Evolutionary conservation across 2,888 invertebrate genomes (phyloP).

Genomic region (Oscheius onirici): DNA sequence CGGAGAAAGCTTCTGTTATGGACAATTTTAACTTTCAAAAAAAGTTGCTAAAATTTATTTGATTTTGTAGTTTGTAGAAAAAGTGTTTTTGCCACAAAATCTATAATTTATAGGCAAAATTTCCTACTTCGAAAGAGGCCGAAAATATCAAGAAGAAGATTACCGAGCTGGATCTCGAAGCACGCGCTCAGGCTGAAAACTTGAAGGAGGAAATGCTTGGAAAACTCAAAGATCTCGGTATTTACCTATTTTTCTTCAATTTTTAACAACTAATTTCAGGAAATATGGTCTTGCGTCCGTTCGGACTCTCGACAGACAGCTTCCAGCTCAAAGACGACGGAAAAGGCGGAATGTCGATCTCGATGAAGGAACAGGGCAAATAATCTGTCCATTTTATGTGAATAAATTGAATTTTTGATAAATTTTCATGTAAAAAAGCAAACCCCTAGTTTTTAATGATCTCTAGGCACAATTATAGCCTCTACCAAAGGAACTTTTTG

Average conservation of each 20-base stretch:
- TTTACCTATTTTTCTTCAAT: neutral
- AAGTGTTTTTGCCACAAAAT: too few species aligned
- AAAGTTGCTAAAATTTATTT: too few species aligned
- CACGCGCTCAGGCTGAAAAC: constrained; percentile 47
- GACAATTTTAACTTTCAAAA: too few species aligned
- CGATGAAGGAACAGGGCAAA: constrained; percentile 51
- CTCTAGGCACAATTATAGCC: neutral
- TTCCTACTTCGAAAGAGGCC: neutral
- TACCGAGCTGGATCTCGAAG: constrained; percentile 36
- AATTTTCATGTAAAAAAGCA: neutral
- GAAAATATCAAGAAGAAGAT: constrained; percentile 30
- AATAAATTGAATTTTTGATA: neutral
- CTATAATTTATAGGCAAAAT: constrained; percentile 3
- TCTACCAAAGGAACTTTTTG: constrained; percentile 61
- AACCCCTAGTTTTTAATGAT: neutral
- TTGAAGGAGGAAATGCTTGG: constrained; percentile 63
- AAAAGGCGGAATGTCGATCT: constrained; percentile 63
- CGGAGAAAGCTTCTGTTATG: too few species aligned
- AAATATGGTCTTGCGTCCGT: constrained; percentile 56
- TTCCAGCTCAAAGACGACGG: constrained; percentile 64
- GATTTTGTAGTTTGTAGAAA: too few species aligned
- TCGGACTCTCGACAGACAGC: constrained; percentile 65
- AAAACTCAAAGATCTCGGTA: constrained; percentile 62
- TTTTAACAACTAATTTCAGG: constrained; percentile 27
- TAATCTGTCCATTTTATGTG: neutral